These are phyloP conservation scores for Falco berigora DNA, from an alignment of 2,797 vertebrate genomes.

Conservation along the genomic window DNA sequence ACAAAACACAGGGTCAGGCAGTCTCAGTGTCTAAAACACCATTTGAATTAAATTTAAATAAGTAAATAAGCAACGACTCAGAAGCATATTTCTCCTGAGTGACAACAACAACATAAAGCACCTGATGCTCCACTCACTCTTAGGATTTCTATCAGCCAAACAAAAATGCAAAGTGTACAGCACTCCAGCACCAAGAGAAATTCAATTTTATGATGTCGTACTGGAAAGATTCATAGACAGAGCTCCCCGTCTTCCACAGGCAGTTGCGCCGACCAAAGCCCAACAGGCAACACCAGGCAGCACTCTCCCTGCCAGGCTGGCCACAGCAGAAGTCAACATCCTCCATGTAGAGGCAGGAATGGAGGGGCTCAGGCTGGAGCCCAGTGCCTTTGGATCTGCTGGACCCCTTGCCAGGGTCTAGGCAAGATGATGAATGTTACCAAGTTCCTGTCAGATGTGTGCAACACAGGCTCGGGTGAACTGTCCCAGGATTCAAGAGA, in stretches of 20 bases:
- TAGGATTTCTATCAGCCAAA: not conserved
- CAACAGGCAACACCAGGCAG: not conserved
- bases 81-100: not conserved
- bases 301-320: not conserved
- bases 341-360: not conserved
- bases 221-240: not conserved
- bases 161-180: not conserved
- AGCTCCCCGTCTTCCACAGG: not conserved
- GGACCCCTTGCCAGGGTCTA: not conserved
- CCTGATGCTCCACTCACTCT: not conserved
- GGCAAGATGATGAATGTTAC: not conserved
- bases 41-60: not conserved
- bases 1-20: not conserved
- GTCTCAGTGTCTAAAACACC: not conserved
- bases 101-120: not conserved
- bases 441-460: not conserved
- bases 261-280: not conserved
- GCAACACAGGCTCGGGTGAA: not conserved
- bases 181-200: not conserved
- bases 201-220: not conserved
- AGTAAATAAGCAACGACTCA: not conserved
- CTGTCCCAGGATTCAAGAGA: not conserved
- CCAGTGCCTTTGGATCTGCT: not conserved
- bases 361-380: not conserved
- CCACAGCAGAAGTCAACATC: not conserved